Base-by-base conservation (phyloP, 2,888 invertebrate species). In the Sinodicranocentrus sp. region DNA sequence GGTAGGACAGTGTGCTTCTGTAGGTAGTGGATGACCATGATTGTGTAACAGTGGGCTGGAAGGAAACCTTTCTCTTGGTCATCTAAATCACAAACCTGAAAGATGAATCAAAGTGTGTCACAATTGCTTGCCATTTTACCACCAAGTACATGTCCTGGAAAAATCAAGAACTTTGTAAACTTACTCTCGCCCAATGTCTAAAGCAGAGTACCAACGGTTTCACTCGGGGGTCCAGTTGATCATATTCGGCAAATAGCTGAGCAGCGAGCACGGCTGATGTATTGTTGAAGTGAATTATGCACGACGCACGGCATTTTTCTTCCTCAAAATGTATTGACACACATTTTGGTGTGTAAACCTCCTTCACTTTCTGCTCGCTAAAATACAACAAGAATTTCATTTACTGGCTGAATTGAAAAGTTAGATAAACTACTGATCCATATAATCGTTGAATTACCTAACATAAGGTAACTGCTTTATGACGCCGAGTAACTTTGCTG, bases 11-110 rank as follows among this genome's bases (percentile, higher is more conserved):
- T 91, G 19, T 17, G n/a, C 10, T 17, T 17, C 87, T 92, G 92
- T 63, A 93, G 89, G 88, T 90, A 92, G 88, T 91, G 91, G 6
- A 93, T 90, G 0, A 91, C 90, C 91, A 93, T 90, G 48, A 93
- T 84, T 28, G 90, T 89, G 88, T 91, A 91, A 33, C 91, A 90
- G 86, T 91, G 91, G 0, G 92, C 89, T 1, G 92, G 92, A 54
- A 92, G 89, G 15, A 91, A 91, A 6, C 92, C 92, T 65, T 89
- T 89, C 19, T 90, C 90, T 84, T 91, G 91, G 43, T 91, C 89
- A 87, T 92, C 92, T 43, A 92, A 89, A 44, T 89, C 88, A 87
- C 91, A 91, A 1, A 91, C 59, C 91, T 91, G 88, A 5, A 21
- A 57, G n/a, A n/a, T 57, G 15, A 57, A 57, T 23, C 8, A 8